phyloP scores from a whole-genome alignment of 2,888 invertebrate species.

The Mallateleia sp. region DNA sequence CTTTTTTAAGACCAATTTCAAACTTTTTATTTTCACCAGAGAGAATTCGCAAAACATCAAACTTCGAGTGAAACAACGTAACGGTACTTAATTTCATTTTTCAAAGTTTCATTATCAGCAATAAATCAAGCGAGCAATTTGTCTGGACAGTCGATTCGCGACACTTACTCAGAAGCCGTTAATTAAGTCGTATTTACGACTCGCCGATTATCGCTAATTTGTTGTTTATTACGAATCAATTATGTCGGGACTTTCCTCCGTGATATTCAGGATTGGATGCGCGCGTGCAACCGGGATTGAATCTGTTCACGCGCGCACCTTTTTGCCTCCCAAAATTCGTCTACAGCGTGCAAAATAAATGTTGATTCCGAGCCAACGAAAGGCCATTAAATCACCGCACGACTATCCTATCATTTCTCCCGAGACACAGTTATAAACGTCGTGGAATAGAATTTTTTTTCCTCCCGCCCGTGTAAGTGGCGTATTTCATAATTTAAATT shows the following conservation, averaged over 20 bases:
- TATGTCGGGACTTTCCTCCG: neutral
- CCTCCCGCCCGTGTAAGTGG: slow-evolving; percentile 48
- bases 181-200: slow-evolving; percentile 27
- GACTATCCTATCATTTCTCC: slow-evolving; percentile 74
- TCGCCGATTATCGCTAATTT: slow-evolving; percentile 1
- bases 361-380: slow-evolving; percentile 75
- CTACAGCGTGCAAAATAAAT: slow-evolving; percentile 61
- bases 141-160: slow-evolving; percentile 5
- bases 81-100: too few relatives aligned
- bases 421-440: slow-evolving; percentile 76
- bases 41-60: too few relatives aligned
- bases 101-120: slow-evolving; percentile 7
- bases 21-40: too few relatives aligned
- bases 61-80: too few relatives aligned
- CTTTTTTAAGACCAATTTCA: too few relatives aligned
- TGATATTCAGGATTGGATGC: neutral
- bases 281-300: neutral
- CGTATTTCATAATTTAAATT: slow-evolving; percentile 77
- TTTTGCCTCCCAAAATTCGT: slow-evolving; percentile 61
- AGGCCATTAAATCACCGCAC: slow-evolving; percentile 74
- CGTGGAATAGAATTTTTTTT: slow-evolving; percentile 74
- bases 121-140: slow-evolving; percentile 24
- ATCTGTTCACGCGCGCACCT: neutral
- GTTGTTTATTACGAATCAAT: neutral
- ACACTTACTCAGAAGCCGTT: slow-evolving; percentile 12